These are phyloP conservation scores for Agonopterix arenella DNA, from an alignment of 2,888 invertebrate genomes.

Conservation along the genomic window DNA sequence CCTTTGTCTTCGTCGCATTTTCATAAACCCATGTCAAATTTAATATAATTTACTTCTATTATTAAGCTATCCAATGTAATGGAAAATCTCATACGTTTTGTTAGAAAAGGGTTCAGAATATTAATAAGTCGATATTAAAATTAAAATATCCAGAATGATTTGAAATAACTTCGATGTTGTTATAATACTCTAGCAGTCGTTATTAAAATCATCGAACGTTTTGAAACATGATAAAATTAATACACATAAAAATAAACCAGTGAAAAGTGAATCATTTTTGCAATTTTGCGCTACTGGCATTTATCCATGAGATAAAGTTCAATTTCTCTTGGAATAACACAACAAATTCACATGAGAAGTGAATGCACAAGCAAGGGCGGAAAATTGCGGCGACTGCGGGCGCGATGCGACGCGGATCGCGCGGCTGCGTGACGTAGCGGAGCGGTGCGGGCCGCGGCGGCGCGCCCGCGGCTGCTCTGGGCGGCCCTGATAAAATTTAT, in stretches of 20 bases:
- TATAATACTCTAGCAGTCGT: no score
- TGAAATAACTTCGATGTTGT: no score
- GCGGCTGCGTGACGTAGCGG: slow-evolving; percentile 16
- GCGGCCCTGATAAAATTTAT: slow-evolving; percentile 77
- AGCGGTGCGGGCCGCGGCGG: slow-evolving; percentile 22
- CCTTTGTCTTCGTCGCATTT: slow-evolving; percentile 19
- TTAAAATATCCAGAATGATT: no score
- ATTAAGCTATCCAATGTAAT: slow-evolving; percentile 48
- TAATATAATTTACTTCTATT: slow-evolving; percentile 42
- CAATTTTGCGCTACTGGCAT: slow-evolving; percentile 11
- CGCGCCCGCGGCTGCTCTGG: slow-evolving; percentile 51
- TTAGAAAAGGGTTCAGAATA: neutral
- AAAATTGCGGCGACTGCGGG: slow-evolving; percentile 53
- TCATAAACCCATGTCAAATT: slow-evolving; percentile 48
- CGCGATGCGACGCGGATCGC: slow-evolving; percentile 25
- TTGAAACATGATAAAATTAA: no score
- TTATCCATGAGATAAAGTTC: slow-evolving; percentile 37
- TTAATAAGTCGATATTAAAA: no score
- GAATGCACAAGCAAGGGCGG: slow-evolving; percentile 59
- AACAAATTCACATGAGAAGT: slow-evolving; percentile 54
- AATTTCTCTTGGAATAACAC: slow-evolving; percentile 49
- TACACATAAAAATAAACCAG: no score
- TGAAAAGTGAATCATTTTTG: neutral
- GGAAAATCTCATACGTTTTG: slow-evolving; percentile 37
- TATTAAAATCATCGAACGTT: no score